Conservation (phyloP, 2,888 invertebrate species). For the Stenotaenia linearis region DNA sequence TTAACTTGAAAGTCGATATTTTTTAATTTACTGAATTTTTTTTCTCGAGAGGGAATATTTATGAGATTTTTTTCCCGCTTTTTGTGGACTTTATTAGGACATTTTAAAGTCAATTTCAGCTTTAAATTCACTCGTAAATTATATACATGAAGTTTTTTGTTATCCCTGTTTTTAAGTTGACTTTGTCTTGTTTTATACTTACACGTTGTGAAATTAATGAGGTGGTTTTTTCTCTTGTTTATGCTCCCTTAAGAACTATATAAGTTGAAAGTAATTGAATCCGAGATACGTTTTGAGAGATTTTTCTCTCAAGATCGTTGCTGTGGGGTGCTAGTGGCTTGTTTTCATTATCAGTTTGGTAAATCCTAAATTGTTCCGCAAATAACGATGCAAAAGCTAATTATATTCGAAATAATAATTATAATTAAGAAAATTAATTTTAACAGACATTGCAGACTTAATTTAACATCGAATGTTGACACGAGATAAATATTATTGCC, state of each 20-base stretch:
- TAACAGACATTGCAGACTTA: too few relatives aligned
- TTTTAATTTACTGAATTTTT: conserved; percentile 7
- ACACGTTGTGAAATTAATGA: neutral
- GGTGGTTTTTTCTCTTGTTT: neutral
- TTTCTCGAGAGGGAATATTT: neutral
- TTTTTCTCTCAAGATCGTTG: neutral
- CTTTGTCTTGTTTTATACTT: neutral
- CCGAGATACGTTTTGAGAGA: neutral
- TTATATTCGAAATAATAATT: too few relatives aligned
- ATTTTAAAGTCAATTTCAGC: conserved; percentile 22
- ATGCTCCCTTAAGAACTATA: neutral
- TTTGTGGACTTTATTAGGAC: neutral
- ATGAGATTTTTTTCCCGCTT: neutral
- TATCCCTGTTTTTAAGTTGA: neutral
- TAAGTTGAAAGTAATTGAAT: conserved; percentile 21
- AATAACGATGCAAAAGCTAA: too few relatives aligned
- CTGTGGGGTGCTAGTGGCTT: neutral
- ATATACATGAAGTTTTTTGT: neutral
- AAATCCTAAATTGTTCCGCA: too few relatives aligned
- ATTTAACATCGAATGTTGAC: too few relatives aligned
- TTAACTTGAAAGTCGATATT: conserved; percentile 3
- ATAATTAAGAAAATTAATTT: too few relatives aligned
- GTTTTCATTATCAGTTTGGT: neutral
- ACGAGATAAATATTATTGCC: too few relatives aligned
- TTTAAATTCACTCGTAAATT: neutral